Conservation (phyloP, 2,113 vertebrate species). For the Struthidea cinerea region DNA sequence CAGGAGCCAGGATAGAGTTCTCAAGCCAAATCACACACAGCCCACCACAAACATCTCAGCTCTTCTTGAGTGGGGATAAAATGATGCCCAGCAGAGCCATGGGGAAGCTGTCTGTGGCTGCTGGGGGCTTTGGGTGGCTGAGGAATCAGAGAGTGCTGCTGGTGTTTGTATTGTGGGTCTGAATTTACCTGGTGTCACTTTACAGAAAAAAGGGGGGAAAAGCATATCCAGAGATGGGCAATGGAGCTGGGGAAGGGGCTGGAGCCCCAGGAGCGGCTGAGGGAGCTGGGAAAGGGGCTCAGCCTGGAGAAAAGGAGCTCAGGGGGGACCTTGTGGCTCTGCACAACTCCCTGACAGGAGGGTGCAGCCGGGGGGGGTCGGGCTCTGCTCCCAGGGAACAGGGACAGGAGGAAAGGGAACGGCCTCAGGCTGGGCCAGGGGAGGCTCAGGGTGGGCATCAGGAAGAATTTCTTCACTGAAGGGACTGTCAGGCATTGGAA, state of each 20-base stretch:
- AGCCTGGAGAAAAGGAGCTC: not conserved
- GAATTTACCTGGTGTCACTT: not conserved
- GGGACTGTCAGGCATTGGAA: not conserved
- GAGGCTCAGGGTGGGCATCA: fast-evolving
- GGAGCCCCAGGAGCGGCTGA: not conserved
- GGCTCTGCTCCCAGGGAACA: not conserved
- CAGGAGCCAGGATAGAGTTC: not conserved
- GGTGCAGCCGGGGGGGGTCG: fast-evolving
- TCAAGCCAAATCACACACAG: not conserved
- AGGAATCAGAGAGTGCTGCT: not conserved
- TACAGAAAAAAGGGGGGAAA: not conserved
- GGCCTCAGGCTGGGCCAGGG: not conserved
- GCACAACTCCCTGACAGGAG: not conserved
- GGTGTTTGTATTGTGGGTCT: not conserved
- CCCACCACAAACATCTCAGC: not conserved
- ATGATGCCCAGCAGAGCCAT: not conserved
- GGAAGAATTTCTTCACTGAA: not conserved
- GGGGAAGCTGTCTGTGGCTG: not conserved
- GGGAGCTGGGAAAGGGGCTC: not conserved
- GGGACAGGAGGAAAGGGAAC: not conserved
- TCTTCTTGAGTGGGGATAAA: not conserved
- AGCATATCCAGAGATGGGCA: fast-evolving
- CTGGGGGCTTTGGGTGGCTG: not conserved
- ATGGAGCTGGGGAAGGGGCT: fast-evolving
- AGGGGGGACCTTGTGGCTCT: not conserved